Base-by-base conservation (phyloP, 1,140 invertebrate genomes). In the Microplitis mediator region DNA sequence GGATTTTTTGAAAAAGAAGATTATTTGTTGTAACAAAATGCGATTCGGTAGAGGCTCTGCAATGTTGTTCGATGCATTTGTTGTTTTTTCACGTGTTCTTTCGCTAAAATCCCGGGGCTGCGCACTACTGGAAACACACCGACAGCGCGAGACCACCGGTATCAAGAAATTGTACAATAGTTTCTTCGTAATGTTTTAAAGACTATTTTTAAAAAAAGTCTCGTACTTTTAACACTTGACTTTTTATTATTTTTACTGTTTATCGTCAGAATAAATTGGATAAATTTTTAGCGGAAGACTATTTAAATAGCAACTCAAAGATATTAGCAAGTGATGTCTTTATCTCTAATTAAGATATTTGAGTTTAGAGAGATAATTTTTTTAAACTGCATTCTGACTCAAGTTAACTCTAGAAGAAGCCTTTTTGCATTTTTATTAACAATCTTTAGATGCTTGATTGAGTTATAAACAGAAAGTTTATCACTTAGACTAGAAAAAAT, bases 141-240 rank as follows among this genome's bases (percentile, higher is more conserved):
- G 93, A 82, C 93, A 94, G 84, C 88, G 92, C 77, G 93, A 94
- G 83, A 93, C 92, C 45, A 94, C 93, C 32, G 93, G 93, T 54
- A 93, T 94, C 78, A 94, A 94, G 86, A 94, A 94, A 87, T 86
- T 94, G 82, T 94, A 94, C 86, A 94, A 94, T 86, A 94, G 92
- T 65, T 94, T 94, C 87, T 94, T 94, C 84, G 93, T 94, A 66
- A 91, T 94, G 86, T 94, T 94, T 87, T 94, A 94, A 93, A 86
- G 88, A 81, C 31, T 77, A 52, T 56, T 74, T 63, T 51, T n/a
- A n/a, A 65, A 61, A 35, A 60, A 45, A 14, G 23, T 23, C 56
- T 31, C 23, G 23, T 58, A 58, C 4, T 16, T 58, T 16, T 14
- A 13, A 23, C 56, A 58, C 23, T 31, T 58, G 56, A 58, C 16